These are phyloP conservation scores for Hippoglossus hippoglossus DNA, from an alignment of 2,797 vertebrate species.

Conservation along the genomic window DNA sequence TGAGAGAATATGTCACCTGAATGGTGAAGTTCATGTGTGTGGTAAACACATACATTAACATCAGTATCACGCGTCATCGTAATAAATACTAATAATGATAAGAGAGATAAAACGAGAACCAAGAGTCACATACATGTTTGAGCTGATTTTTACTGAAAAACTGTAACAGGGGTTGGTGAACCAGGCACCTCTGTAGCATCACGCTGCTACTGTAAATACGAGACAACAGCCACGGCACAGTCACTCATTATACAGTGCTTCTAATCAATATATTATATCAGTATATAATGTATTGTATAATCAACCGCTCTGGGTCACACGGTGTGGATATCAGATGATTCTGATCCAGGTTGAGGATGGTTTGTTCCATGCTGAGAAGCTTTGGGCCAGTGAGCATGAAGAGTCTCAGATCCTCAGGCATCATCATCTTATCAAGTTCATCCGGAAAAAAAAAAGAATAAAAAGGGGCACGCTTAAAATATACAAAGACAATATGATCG, in stretches of 20 bases:
- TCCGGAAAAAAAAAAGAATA: not conserved
- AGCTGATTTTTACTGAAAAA: slow-evolving; percentile 67
- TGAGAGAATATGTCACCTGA: no score
- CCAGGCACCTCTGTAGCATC: slow-evolving; percentile 62
- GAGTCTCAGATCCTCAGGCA: not conserved
- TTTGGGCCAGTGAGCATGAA: not conserved
- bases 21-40: no score
- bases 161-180: slow-evolving; percentile 62
- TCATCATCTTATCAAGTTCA: not conserved
- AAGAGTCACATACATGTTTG: slow-evolving; percentile 16
- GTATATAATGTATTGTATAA: slow-evolving; percentile 50
- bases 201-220: slow-evolving; percentile 59
- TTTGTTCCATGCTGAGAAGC: slow-evolving; percentile 3
- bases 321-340: not conserved
- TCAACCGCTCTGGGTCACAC: slow-evolving; percentile 41
- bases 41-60: no score
- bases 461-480: not conserved
- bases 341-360: not conserved
- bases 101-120: no score
- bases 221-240: slow-evolving; percentile 65
- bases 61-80: no score
- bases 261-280: slow-evolving; percentile 54
- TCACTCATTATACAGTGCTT: slow-evolving; percentile 61
- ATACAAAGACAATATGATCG: slow-evolving; percentile 5
- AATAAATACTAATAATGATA: no score